A percentile compares a stretch with the other conserved stretches of the same genome.
Conservation (phyloP, 2,888 invertebrate genomes). For the Hirtodrosophila trivittata region DNA sequence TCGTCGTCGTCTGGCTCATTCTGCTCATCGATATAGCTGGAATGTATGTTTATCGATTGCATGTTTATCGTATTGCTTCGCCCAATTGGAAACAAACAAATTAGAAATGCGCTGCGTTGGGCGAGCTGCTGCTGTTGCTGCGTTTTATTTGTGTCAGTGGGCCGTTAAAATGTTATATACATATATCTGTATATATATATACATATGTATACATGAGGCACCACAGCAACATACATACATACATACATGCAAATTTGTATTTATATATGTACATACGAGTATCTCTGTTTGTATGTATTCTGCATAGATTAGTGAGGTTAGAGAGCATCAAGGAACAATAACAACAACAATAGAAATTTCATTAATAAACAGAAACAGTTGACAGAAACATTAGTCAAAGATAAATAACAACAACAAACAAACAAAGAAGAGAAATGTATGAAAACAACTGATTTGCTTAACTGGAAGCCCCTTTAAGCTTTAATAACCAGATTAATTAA, state of each 20-base stretch:
- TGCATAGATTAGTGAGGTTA: slow-evolving; percentile 65
- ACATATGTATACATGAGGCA: slow-evolving; percentile 12
- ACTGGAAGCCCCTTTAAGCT: slow-evolving; percentile 40
- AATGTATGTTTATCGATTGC: slow-evolving; percentile 57
- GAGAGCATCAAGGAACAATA: slow-evolving; percentile 21
- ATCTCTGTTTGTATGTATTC: slow-evolving; percentile 3
- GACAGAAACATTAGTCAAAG: slow-evolving; percentile 41
- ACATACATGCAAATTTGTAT: background rate
- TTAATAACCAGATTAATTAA: slow-evolving; percentile 71
- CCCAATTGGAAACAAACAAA: slow-evolving; percentile 61
- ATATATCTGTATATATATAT: slow-evolving; percentile 13
- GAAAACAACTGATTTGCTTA: slow-evolving; percentile 18
- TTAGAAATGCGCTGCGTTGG: slow-evolving; percentile 33
- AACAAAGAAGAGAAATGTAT: slow-evolving; percentile 1
- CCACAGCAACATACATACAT: slow-evolving; percentile 5
- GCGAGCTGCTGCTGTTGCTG: slow-evolving; percentile 21
- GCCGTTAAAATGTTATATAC: slow-evolving; percentile 44
- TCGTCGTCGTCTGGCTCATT: slow-evolving; percentile 87
- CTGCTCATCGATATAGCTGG: slow-evolving; percentile 88
- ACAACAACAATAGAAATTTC: slow-evolving; percentile 15
- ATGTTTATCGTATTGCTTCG: slow-evolving; percentile 22
- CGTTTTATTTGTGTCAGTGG: slow-evolving; percentile 66
- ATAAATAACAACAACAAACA: slow-evolving; percentile 8
- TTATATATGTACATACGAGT: background rate
- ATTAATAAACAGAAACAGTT: slow-evolving; percentile 29